Evolutionary conservation across 2,797 vertebrate genomes (phyloP), one percentile per base, ranked within the genome.

Genomic region (Macroramphosus scolopax): DNA sequence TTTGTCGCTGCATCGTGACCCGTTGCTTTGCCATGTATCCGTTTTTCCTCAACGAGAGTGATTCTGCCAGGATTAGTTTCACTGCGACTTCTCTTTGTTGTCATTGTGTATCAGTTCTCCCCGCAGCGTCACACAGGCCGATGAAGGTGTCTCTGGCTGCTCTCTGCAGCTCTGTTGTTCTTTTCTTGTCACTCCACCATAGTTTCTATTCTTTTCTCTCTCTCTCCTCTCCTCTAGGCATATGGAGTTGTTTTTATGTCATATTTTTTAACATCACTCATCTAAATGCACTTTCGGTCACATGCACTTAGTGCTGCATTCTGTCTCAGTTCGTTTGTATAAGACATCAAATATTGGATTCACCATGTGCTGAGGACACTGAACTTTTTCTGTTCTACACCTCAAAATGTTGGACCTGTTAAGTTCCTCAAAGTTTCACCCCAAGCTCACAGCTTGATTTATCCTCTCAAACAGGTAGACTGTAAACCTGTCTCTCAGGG

Each of bases 111-210:
- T 85, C 61, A 83, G 68, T 66, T 80, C 67, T 68, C 55, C 81
- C 72, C 11, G 13, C 39, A 57, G 69, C 68, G 11, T 37, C 46
- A 17, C 64, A 26, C 9, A 49, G 75, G 72, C 64, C 44, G 32
- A 43, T 61, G 61, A 75, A 76, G 72, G 73, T 79, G 62, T 80
- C 80, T 67, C 57, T 51, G 36, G 54, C 65, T 68, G 42, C 61
- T 64, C 52, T 63, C 70, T 54, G 59, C 51, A 44, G 68, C 68
- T 50, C 56, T 69, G 68, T 68, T 81, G 79, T 83, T 75, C 73
- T 85, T 81, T 82, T 87, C 77, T 75, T 77, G 55, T 75, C 49
- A 59, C 57, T 72, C 28, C 59, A 57, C 57, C 65, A 41, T 40
- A 59, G 6, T 26, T 46, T 36, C 28, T 17, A 52, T 57, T 73